These are phyloP conservation scores for Tringa solitaria DNA, from an alignment of 2,113 vertebrate species.

Conservation along the genomic window DNA sequence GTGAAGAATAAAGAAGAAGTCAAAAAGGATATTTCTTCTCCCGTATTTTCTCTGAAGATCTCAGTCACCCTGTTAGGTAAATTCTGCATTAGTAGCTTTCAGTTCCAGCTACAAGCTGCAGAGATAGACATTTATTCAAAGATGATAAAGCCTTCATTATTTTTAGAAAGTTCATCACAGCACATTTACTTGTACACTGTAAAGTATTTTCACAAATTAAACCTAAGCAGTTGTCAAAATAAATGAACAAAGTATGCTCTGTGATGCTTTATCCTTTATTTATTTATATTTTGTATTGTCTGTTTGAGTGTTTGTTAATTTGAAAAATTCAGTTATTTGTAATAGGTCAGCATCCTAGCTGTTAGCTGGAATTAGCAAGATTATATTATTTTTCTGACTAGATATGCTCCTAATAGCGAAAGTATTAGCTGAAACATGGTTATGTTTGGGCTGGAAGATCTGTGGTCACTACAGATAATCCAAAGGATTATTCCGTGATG, in stretches of 20 bases:
- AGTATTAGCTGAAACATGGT: conserved; percentile 16
- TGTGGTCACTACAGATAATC: background rate
- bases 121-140: background rate
- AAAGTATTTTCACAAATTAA: conserved; percentile 51
- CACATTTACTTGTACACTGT: background rate
- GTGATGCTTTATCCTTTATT: conserved; percentile 13
- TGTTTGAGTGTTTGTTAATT: conserved; percentile 35
- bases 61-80: background rate
- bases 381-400: conserved; percentile 10
- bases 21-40: background rate
- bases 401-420: background rate
- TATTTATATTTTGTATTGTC: conserved; percentile 50
- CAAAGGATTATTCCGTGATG: conserved; percentile 32
- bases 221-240: conserved; percentile 51
- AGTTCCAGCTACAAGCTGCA: background rate
- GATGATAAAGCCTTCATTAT: conserved; percentile 16
- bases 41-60: background rate
- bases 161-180: conserved; percentile 43
- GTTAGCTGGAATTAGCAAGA: conserved; percentile 26
- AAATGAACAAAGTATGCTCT: conserved; percentile 30
- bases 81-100: background rate
- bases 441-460: background rate
- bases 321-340: conserved; percentile 9
- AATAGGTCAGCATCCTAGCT: conserved; percentile 27
- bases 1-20: background rate